A percentile compares a stretch with the other conserved stretches of the same genome.
These are phyloP conservation scores for Lycaena phlaeas DNA, from an alignment of 2,888 invertebrate species.

Conservation along the genomic window DNA sequence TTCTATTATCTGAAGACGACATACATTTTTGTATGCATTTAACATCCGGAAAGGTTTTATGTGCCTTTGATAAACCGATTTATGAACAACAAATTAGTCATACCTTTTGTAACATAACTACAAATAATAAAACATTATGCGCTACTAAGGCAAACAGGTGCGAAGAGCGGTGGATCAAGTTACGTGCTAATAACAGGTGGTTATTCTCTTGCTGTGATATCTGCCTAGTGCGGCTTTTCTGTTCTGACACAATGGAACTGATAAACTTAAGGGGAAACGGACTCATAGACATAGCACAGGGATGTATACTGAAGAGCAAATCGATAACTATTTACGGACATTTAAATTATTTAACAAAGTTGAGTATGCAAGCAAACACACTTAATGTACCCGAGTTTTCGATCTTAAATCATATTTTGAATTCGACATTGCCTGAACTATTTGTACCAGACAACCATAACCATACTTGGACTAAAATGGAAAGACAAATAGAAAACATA, in stretches of 20 bases:
- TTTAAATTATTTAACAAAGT: neutral
- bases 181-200: conserved; percentile 10
- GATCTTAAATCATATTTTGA: conserved; percentile 1
- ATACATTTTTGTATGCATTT: conserved; percentile 7
- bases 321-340: no score
- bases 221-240: conserved; percentile 6
- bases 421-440: neutral
- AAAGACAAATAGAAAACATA: neutral
- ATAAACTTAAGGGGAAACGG: no score
- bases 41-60: neutral
- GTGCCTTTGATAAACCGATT: conserved; percentile 2
- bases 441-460: conserved; percentile 3
- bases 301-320: conserved; percentile 9
- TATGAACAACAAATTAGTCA: conserved; percentile 7
- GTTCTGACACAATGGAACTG: no score
- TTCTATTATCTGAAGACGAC: no score
- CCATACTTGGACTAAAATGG: neutral
- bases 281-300: conserved; percentile 5
- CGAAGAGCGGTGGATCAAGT: conserved; percentile 8
- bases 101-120: neutral
- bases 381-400: neutral
- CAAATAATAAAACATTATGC: conserved; percentile 7
- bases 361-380: neutral
- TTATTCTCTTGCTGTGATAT: conserved; percentile 8
- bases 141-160: conserved; percentile 6